Evolutionary conservation across 2,888 invertebrate species (phyloP).

Genomic region (Mechanitis mazaeus): DNA sequence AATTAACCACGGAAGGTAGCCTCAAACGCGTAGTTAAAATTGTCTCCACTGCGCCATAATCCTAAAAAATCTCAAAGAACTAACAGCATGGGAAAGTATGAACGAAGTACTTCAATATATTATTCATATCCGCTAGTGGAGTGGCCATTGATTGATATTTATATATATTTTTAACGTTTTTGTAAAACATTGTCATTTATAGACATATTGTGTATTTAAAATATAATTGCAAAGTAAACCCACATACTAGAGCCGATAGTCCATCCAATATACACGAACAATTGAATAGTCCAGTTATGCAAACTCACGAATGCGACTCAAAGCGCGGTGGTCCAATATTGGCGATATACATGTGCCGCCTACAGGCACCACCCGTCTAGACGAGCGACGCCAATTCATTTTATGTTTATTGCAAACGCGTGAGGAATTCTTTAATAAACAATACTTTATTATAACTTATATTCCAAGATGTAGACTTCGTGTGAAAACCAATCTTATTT

Average conservation of each 20-base stretch:
- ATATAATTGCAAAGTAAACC: neutral
- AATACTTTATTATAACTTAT: constrained; percentile 5
- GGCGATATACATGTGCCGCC: constrained; percentile 16
- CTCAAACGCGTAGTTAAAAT: too few species aligned
- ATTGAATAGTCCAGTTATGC: constrained; percentile 13
- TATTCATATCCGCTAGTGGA: too few species aligned
- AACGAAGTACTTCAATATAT: too few species aligned
- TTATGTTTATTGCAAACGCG: constrained; percentile 26
- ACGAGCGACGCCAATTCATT: constrained; percentile 27
- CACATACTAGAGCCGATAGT: too few species aligned
- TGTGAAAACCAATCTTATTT: neutral
- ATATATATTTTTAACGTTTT: too few species aligned
- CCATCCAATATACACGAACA: too few species aligned
- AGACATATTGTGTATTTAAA: neutral
- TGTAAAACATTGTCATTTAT: too few species aligned
- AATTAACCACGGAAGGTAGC: too few species aligned
- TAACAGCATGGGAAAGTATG: too few species aligned
- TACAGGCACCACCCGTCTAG: constrained; percentile 29
- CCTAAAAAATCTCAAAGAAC: too few species aligned
- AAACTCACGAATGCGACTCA: constrained; percentile 12
- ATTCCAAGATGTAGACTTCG: neutral
- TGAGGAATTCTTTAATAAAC: constrained; percentile 18
- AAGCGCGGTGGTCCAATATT: constrained; percentile 48
- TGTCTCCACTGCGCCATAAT: too few species aligned
- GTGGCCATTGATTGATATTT: too few species aligned